These are phyloP conservation scores for Amitus sp. DNA, from an alignment of 2,888 invertebrate genomes.

Conservation along the genomic window DNA sequence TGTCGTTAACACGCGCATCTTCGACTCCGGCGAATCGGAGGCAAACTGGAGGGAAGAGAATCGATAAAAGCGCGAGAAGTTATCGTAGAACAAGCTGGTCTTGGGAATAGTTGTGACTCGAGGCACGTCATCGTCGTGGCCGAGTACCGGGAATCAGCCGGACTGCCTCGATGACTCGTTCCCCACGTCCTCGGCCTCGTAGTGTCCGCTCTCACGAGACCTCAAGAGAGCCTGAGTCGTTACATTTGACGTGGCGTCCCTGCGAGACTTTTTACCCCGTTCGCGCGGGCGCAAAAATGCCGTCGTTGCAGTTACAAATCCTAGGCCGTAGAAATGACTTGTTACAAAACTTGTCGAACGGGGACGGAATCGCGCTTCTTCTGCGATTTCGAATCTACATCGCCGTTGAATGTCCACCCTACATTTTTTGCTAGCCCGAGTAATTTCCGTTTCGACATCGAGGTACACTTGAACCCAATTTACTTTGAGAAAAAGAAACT, in stretches of 20 bases:
- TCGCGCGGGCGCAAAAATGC: constrained; percentile 25
- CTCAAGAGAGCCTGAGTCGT: constrained; percentile 53
- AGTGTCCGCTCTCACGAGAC: constrained; percentile 49
- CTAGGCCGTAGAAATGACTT: constrained; percentile 11
- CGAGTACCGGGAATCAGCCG: constrained; percentile 58
- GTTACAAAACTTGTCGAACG: no score
- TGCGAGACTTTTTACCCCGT: constrained; percentile 35
- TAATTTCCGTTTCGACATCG: background rate
- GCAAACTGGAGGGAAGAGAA: constrained; percentile 8
- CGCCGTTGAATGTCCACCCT: no score
- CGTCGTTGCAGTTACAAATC: constrained; percentile 24
- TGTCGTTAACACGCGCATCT: constrained; percentile 41
- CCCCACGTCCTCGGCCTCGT: constrained; percentile 48
- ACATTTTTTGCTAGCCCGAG: no score
- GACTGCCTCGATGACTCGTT: constrained; percentile 57
- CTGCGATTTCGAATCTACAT: no score
- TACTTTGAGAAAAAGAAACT: no score
- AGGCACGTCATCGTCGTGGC: constrained; percentile 56
- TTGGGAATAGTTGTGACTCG: constrained; percentile 60
- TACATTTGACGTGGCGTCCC: constrained; percentile 53
- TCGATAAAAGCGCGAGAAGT: constrained; percentile 44
- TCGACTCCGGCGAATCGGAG: no score
- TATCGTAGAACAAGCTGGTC: constrained; percentile 47
- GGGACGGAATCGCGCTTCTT: no score
- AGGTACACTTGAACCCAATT: no score